phyloP scores from a whole-genome alignment of 2,113 vertebrate species.

The Montifringilla adamsi region DNA sequence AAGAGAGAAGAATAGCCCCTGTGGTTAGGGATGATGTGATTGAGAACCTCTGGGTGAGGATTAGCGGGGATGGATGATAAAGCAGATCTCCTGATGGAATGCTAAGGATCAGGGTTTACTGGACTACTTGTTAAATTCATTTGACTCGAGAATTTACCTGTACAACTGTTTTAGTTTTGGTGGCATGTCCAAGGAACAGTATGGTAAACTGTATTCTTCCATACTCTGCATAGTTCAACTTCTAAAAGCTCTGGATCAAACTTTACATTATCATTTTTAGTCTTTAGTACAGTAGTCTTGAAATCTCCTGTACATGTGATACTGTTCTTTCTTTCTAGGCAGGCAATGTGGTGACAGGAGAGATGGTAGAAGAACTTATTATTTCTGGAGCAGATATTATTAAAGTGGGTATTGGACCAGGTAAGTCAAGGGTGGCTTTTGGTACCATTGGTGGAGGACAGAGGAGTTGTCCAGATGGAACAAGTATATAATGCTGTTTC shows the following conservation, averaged over 20 bases:
- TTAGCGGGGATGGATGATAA: background rate
- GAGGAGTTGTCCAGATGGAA: background rate
- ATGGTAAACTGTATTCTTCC: background rate
- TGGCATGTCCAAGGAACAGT: background rate
- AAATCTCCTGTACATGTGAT: background rate
- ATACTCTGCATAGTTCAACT: background rate
- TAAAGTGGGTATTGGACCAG: slow-evolving; percentile 98
- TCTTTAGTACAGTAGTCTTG: background rate
- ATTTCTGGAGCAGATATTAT: slow-evolving; percentile 96
- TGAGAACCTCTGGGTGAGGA: background rate
- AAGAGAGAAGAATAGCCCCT: background rate
- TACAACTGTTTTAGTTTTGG: background rate
- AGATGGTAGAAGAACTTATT: slow-evolving; percentile 99
- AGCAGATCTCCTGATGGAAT: background rate
- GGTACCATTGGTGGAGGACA: background rate
- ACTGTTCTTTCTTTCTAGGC: slow-evolving; percentile 78
- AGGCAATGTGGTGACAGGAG: slow-evolving; percentile 96
- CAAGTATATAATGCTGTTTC: background rate
- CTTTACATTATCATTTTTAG: background rate
- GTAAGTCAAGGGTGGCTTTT: slow-evolving; percentile 66
- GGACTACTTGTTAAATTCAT: background rate
- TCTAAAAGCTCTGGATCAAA: background rate
- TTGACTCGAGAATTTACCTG: background rate
- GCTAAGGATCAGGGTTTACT: background rate
- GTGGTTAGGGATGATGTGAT: background rate